phyloP scores from a whole-genome alignment of 2,113 vertebrate genomes.

The Nannospalax galili region DNA sequence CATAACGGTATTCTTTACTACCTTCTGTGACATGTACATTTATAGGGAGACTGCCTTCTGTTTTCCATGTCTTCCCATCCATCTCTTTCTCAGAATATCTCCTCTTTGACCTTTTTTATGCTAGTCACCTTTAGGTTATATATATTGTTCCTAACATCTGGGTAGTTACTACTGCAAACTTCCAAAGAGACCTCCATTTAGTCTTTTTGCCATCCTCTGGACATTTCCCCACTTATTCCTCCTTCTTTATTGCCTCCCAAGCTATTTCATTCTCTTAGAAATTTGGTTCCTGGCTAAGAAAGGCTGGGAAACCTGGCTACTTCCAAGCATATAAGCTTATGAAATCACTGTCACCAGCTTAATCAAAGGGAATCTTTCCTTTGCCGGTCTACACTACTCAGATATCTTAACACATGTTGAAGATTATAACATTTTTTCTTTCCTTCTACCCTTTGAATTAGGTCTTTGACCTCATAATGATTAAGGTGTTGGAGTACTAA shows the following conservation, averaged over 20 bases:
- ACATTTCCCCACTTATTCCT: no score
- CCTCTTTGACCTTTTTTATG: background rate
- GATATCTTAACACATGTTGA: background rate
- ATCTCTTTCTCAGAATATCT: background rate
- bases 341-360: background rate
- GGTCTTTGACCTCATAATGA: background rate
- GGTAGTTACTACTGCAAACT: fast-evolving
- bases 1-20: background rate
- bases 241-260: background rate
- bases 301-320: background rate
- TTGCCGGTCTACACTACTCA: background rate
- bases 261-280: background rate
- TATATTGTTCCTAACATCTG: background rate
- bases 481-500: background rate
- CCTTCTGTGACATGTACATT: background rate
- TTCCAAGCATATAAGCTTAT: background rate
- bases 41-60: background rate
- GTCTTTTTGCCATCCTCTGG: background rate
- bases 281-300: background rate
- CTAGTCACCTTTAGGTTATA: background rate
- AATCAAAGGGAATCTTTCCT: background rate
- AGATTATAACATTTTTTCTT: background rate
- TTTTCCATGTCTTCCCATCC: background rate
- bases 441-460: background rate
- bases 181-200: background rate